These are phyloP conservation scores for Kryphioiulus occultus DNA, from an alignment of 2,888 invertebrate species.

Conservation along the genomic window DNA sequence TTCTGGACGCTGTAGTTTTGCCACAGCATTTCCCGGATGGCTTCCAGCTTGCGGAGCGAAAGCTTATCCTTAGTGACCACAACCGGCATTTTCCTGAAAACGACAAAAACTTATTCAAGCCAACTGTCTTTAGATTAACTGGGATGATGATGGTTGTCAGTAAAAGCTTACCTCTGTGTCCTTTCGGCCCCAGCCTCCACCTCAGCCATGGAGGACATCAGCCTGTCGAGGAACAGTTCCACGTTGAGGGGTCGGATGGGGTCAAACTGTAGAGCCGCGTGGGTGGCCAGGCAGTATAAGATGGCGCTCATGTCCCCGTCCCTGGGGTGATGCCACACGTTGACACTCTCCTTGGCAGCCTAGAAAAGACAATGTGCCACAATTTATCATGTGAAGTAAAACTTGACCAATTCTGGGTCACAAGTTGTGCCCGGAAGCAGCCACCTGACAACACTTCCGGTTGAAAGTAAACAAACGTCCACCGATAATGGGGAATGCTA, in stretches of 20 bases:
- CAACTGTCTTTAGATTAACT: background rate
- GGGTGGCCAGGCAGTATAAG: slow-evolving; percentile 51
- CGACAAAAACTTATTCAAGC: background rate
- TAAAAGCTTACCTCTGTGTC: background rate
- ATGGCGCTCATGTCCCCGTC: slow-evolving; percentile 49
- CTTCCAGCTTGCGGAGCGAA: slow-evolving; percentile 42
- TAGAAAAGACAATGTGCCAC: background rate
- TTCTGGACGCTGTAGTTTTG: background rate
- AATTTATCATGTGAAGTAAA: no score
- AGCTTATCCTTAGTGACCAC: slow-evolving; percentile 17
- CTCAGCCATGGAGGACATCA: slow-evolving; percentile 52
- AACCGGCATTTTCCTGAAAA: slow-evolving; percentile 2
- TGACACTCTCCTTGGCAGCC: slow-evolving; percentile 49
- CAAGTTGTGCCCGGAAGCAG: no score
- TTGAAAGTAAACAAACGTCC: background rate
- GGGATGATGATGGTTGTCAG: no score
- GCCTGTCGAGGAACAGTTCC: slow-evolving; percentile 50
- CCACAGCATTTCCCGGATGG: slow-evolving; percentile 45
- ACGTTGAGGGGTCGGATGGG: slow-evolving; percentile 50
- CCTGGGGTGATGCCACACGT: slow-evolving; percentile 42
- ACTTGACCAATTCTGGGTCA: no score
- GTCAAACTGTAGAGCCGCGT: slow-evolving; percentile 51
- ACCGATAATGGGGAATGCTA: background rate
- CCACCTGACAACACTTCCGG: background rate
- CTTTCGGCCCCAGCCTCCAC: slow-evolving; percentile 37